Conservation (phyloP, 2,888 invertebrate genomes). For the Polia nebulosa region DNA sequence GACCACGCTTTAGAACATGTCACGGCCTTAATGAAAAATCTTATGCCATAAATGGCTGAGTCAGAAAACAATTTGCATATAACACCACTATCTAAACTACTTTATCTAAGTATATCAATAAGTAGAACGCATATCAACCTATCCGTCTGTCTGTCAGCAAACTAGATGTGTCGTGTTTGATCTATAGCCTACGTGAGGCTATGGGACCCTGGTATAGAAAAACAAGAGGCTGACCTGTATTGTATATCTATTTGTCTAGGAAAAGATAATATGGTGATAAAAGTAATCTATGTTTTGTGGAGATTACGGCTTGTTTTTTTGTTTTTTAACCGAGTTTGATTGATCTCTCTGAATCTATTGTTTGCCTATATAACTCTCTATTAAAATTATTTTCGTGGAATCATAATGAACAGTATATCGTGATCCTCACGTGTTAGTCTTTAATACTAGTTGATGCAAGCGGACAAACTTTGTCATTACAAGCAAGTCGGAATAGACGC, state of each 20-base stretch:
- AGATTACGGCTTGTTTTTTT: neutral
- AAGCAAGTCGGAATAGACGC: too few species aligned
- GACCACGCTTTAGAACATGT: too few species aligned
- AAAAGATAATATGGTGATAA: neutral
- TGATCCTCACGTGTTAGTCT: too few species aligned
- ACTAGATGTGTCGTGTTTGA: slow-evolving; percentile 49
- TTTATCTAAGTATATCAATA: slow-evolving; percentile 44
- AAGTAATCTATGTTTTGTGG: neutral
- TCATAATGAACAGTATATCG: too few species aligned
- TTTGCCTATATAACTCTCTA: too few species aligned
- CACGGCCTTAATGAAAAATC: too few species aligned
- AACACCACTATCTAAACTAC: slow-evolving; percentile 22
- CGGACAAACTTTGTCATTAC: too few species aligned
- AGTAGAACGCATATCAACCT: slow-evolving; percentile 34
- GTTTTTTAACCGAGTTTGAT: neutral
- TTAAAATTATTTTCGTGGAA: too few species aligned
- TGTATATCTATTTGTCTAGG: slow-evolving; percentile 33
- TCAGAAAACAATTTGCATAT: slow-evolving; percentile 35
- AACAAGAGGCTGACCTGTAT: slow-evolving; percentile 25
- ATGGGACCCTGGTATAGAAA: slow-evolving; percentile 7
- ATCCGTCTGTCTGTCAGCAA: slow-evolving; percentile 24
- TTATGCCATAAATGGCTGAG: neutral
- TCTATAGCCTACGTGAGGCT: slow-evolving; percentile 15
- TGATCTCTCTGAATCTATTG: neutral
- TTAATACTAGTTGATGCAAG: too few species aligned